Evolutionary conservation across 2,797 vertebrate species (phyloP).

Genomic region (Argentina silus): DNA sequence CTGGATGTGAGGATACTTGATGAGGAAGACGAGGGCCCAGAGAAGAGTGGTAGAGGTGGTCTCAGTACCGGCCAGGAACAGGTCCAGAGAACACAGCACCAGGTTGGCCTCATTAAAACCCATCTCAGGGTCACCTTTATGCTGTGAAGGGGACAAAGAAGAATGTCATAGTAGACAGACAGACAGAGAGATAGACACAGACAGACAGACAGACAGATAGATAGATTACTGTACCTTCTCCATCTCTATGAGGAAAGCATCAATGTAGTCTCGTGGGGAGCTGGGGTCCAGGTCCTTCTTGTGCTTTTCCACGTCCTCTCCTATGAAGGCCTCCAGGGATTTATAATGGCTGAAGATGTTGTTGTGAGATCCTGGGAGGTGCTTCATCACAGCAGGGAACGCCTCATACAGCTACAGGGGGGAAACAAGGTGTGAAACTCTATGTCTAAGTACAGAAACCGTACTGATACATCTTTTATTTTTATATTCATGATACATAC

Average conservation of each 20-base stretch:
- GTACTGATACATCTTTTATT: too few species aligned
- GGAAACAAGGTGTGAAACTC: background rate
- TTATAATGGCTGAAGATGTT: conserved; percentile 66
- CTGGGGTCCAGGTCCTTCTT: conserved; percentile 56
- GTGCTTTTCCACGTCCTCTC: conserved; percentile 50
- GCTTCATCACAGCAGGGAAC: conserved; percentile 72
- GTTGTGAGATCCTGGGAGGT: conserved; percentile 76
- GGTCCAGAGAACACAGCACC: conserved; percentile 75
- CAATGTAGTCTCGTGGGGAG: conserved; percentile 69
- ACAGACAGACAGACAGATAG: too few species aligned
- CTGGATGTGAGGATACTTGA: conserved; percentile 80
- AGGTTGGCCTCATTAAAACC: conserved; percentile 81
- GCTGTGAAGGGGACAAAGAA: conserved; percentile 41
- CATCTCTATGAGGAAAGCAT: conserved; percentile 69
- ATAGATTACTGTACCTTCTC: conserved; percentile 53
- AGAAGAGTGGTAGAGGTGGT: conserved; percentile 73
- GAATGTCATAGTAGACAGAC: background rate
- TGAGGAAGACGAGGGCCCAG: conserved; percentile 87
- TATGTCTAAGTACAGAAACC: too few species aligned
- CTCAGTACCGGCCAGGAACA: conserved; percentile 80
- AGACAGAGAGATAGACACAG: too few species aligned
- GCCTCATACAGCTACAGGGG: conserved; percentile 72
- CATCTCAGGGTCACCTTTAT: conserved; percentile 22
- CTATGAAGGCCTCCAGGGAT: conserved; percentile 65
- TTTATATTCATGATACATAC: too few species aligned